Evolutionary conservation across 2,797 vertebrate genomes (phyloP).

Genomic region (Gephyroberyx darwinii): DNA sequence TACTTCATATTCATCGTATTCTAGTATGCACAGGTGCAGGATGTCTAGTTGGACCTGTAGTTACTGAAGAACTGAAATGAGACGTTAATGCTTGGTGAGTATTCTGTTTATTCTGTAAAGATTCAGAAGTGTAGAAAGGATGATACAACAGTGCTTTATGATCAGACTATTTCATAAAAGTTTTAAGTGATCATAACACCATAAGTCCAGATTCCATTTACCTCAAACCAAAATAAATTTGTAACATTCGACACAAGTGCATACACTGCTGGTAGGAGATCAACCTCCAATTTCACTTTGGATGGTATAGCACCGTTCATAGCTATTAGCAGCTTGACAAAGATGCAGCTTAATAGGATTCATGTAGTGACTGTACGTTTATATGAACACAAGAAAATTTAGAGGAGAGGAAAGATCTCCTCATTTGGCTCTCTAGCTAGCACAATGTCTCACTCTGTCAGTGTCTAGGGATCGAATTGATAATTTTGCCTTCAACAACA

Average conservation of each 20-base stretch:
- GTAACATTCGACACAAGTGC: conserved; percentile 85
- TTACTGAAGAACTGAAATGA: conserved; percentile 19
- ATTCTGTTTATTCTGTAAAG: conserved; percentile 87
- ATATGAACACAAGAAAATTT: conserved; percentile 80
- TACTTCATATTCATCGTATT: conserved; percentile 32
- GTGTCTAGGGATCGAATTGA: conserved; percentile 80
- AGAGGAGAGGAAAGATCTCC: conserved; percentile 76
- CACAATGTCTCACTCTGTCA: conserved; percentile 79
- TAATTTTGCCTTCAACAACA: conserved; percentile 74
- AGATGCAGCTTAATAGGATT: conserved; percentile 84
- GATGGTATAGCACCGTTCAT: conserved; percentile 85
- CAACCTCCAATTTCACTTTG: conserved; percentile 84
- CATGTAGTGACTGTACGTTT: conserved; percentile 81
- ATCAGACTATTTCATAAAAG: conserved; percentile 84
- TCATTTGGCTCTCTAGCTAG: conserved; percentile 83
- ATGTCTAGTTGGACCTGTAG: neutral
- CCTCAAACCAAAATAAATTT: conserved; percentile 82
- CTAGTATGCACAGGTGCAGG: conserved; percentile 3
- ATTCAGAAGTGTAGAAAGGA: conserved; percentile 87
- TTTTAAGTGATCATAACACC: conserved; percentile 83
- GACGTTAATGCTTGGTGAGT: conserved; percentile 71
- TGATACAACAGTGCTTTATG: conserved; percentile 84
- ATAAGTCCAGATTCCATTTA: conserved; percentile 83
- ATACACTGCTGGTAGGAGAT: conserved; percentile 85
- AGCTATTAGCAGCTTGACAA: conserved; percentile 85